These are phyloP conservation scores for Antechinus stuartii DNA, from an alignment of 2,113 vertebrate species.

Conservation along the genomic window DNA sequence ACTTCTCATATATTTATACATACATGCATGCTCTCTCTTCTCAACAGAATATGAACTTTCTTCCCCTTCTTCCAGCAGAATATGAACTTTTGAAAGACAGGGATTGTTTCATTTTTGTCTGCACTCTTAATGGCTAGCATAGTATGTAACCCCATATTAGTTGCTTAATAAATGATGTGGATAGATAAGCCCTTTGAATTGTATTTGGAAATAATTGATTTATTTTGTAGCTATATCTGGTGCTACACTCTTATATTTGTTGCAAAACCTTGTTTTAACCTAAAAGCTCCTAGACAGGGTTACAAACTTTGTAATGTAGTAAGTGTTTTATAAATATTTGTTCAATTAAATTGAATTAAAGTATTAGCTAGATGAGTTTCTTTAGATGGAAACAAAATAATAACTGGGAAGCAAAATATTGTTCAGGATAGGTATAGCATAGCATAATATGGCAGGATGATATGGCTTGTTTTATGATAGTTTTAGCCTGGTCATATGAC, in stretches of 20 bases:
- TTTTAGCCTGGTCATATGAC: neutral
- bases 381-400: neutral
- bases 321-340: too few species aligned
- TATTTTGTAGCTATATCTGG: neutral
- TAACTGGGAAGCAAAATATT: neutral
- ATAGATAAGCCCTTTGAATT: neutral
- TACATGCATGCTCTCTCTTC: neutral
- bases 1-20: neutral
- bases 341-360: neutral
- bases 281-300: neutral
- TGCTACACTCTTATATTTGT: neutral
- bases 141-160: neutral
- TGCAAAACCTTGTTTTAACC: neutral
- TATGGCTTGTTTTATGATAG: neutral
- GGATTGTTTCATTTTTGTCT: neutral
- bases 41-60: neutral
- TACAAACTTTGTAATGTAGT: too few species aligned
- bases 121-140: neutral
- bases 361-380: neutral
- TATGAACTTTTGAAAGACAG: neutral
- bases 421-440: neutral
- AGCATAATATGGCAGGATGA: neutral
- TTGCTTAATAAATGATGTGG: neutral
- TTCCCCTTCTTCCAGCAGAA: neutral
- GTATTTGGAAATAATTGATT: neutral